Conservation (phyloP, 2,797 vertebrate genomes). For the Prunella strophiata region DNA sequence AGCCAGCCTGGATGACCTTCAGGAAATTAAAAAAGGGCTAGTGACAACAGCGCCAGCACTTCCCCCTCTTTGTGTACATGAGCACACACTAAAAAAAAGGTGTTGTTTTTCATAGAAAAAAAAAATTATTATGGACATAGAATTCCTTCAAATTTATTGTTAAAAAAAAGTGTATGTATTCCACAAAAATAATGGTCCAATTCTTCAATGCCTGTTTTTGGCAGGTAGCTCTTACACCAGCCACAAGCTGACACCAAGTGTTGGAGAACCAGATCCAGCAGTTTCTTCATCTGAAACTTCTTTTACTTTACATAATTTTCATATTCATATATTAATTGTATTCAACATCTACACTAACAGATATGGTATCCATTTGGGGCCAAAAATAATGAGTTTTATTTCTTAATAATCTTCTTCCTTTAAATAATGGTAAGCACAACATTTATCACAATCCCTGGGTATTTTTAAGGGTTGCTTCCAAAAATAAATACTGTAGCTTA, state of each 20-base stretch:
- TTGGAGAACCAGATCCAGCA: background rate
- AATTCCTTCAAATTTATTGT: background rate
- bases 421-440: background rate
- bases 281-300: background rate
- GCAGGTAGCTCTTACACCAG: background rate
- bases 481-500: background rate
- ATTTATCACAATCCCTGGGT: background rate
- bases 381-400: background rate
- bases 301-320: background rate
- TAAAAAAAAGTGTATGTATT: no score
- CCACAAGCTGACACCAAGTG: background rate
- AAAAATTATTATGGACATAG: background rate
- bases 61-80: background rate
- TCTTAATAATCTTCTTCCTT: background rate
- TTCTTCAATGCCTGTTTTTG: background rate
- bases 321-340: background rate
- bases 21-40: background rate
- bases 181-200: background rate
- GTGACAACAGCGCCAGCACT: fast-evolving
- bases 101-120: background rate
- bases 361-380: background rate
- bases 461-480: background rate
- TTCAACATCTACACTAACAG: background rate
- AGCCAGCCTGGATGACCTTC: background rate
- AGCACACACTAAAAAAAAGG: background rate